A percentile compares a stretch with the other conserved stretches of the same genome.
Evolutionary conservation across 1,140 invertebrate genomes (phyloP).

Genomic region (Drosophila pruinosa): DNA sequence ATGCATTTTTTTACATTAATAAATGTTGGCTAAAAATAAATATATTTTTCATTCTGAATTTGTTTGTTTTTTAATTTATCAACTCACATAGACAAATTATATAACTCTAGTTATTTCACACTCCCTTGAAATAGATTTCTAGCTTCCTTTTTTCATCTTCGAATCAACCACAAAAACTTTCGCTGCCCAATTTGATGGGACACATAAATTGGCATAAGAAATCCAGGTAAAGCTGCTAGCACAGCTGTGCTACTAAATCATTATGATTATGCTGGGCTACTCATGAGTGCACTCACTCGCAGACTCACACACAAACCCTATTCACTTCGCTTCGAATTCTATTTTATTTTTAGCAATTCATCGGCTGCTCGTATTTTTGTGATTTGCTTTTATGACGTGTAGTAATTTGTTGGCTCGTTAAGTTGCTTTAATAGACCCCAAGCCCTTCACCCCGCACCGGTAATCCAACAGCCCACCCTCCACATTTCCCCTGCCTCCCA

Average conservation of each 20-base stretch:
- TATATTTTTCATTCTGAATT: too few species aligned
- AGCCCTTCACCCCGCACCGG: background rate
- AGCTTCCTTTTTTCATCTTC: background rate
- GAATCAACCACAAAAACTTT: background rate
- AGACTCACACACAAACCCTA: background rate
- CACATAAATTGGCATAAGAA: slow-evolving; percentile 41
- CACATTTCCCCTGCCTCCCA: background rate
- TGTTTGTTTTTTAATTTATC: too few species aligned
- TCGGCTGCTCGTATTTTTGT: slow-evolving; percentile 48
- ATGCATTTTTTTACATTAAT: too few species aligned
- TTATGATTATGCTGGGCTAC: slow-evolving; percentile 48
- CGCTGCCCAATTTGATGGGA: background rate
- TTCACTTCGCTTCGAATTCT: slow-evolving; percentile 9
- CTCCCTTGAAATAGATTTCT: background rate
- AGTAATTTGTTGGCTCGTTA: slow-evolving; percentile 81
- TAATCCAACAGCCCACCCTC: background rate
- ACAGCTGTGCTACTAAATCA: slow-evolving; percentile 71
- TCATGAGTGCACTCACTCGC: slow-evolving; percentile 15
- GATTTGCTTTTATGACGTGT: slow-evolving; percentile 75
- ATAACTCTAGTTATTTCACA: too few species aligned
- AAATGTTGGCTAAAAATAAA: too few species aligned
- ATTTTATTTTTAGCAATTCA: slow-evolving; percentile 59
- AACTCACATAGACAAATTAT: too few species aligned
- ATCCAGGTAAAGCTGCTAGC: slow-evolving; percentile 49
- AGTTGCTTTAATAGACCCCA: slow-evolving; percentile 64